A percentile compares a stretch with the other conserved stretches of the same genome.
These are phyloP conservation scores for Mystacornis crossleyi DNA, from an alignment of 2,113 vertebrate genomes.

Conservation along the genomic window DNA sequence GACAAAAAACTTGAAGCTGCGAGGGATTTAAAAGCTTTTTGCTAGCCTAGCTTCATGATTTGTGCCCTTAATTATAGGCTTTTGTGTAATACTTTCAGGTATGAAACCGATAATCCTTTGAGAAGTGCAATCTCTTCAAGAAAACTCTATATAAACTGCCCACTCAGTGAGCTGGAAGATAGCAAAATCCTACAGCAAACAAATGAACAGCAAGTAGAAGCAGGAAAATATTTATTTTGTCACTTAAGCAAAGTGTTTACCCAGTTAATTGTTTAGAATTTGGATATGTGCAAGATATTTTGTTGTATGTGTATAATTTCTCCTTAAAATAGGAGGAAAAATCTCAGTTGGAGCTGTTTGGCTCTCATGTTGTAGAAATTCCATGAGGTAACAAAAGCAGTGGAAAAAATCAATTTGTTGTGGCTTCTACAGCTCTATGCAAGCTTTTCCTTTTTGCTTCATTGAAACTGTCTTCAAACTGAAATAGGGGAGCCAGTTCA, in stretches of 20 bases:
- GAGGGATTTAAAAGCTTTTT: neutral
- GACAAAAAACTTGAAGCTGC: neutral
- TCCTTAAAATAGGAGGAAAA: neutral
- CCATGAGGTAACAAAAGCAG: slow-evolving; percentile 10
- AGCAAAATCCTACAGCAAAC: neutral
- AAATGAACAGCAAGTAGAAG: neutral
- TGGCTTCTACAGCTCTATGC: slow-evolving; percentile 19
- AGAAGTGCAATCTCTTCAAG: neutral
- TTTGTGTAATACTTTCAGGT: slow-evolving; percentile 17
- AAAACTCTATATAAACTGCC: neutral
- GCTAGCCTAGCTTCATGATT: neutral
- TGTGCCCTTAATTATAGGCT: neutral
- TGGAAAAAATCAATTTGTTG: slow-evolving; percentile 62
- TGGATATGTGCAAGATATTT: neutral
- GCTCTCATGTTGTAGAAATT: neutral
- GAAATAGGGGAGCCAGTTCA: slow-evolving; percentile 37
- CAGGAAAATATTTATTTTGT: neutral
- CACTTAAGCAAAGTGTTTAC: neutral
- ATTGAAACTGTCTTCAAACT: slow-evolving; percentile 37
- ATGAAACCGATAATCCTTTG: neutral
- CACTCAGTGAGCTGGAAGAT: neutral
- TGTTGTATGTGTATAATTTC: neutral
- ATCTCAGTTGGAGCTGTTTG: neutral
- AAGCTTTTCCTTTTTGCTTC: slow-evolving; percentile 40
- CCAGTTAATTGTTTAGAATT: neutral